Conservation (phyloP, 2,888 invertebrate genomes). For the Aphrophora alni region DNA sequence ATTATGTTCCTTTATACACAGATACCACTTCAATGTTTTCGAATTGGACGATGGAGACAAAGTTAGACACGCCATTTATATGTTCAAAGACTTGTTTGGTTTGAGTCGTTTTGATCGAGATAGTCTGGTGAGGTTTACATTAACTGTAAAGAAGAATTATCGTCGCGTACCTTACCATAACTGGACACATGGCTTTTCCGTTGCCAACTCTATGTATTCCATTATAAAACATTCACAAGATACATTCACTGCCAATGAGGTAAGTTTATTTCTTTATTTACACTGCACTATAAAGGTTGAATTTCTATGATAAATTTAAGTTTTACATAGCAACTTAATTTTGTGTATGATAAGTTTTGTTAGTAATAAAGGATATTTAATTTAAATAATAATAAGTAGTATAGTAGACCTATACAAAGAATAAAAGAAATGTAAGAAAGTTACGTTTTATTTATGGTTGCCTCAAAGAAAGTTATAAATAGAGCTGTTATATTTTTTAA, state of each 20-base stretch:
- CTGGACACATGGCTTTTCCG: slow-evolving; percentile 88
- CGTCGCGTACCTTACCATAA: slow-evolving; percentile 85
- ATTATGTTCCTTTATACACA: slow-evolving; percentile 7
- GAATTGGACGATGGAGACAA: slow-evolving; percentile 73
- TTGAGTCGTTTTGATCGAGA: slow-evolving; percentile 69
- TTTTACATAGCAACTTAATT: too few relatives aligned
- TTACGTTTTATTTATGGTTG: too few relatives aligned
- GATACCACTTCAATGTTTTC: slow-evolving; percentile 71
- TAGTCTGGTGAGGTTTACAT: slow-evolving; percentile 72
- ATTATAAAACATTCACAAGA: slow-evolving; percentile 64
- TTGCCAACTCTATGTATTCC: slow-evolving; percentile 82
- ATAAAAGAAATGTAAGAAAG: too few relatives aligned
- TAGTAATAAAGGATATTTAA: too few relatives aligned
- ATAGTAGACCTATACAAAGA: too few relatives aligned
- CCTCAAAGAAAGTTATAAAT: too few relatives aligned
- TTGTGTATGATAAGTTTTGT: too few relatives aligned
- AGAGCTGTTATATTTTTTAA: too few relatives aligned
- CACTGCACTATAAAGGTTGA: too few relatives aligned
- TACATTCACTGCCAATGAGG: slow-evolving; percentile 29
- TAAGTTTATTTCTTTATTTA: background rate
- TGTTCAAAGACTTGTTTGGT: slow-evolving; percentile 79
- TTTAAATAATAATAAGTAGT: too few relatives aligned
- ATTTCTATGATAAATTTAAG: too few relatives aligned
- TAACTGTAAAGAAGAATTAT: slow-evolving; percentile 87
- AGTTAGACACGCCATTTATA: slow-evolving; percentile 73